These are phyloP conservation scores for Dascillus cervinus DNA, from an alignment of 2,888 invertebrate genomes.

Conservation along the genomic window DNA sequence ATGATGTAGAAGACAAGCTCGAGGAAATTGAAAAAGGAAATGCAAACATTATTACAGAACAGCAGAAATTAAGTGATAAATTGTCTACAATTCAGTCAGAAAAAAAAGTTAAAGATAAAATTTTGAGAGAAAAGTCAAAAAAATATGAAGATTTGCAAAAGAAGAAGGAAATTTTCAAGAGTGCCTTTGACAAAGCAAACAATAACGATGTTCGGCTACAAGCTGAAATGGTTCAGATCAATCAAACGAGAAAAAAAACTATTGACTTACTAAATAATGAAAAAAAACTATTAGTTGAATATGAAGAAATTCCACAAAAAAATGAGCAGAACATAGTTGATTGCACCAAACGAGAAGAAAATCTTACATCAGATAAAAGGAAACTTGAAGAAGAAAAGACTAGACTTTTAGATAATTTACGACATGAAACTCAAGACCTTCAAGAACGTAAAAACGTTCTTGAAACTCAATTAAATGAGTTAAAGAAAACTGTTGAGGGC, in stretches of 20 bases:
- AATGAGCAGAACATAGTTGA: conserved; percentile 47
- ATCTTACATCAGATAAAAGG: too few species aligned
- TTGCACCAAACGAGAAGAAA: too few species aligned
- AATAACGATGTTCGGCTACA: conserved; percentile 57
- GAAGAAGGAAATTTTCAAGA: conserved; percentile 51
- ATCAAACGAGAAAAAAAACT: conserved; percentile 67
- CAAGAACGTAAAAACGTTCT: conserved; percentile 64
- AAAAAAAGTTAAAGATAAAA: conserved; percentile 42
- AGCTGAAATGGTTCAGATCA: conserved; percentile 59
- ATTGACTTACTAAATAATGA: conserved; percentile 60
- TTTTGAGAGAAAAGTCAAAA: conserved; percentile 24
- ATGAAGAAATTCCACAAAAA: conserved; percentile 62
- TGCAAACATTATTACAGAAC: conserved; percentile 50
- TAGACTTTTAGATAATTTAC: conserved; percentile 54
- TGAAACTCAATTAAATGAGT: conserved; percentile 58
- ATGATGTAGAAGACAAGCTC: conserved; percentile 51
- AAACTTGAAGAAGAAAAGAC: conserved; percentile 50
- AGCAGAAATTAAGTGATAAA: conserved; percentile 55
- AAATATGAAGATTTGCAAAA: conserved; percentile 51
- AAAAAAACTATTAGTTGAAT: conserved; percentile 58
- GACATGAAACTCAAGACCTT: conserved; percentile 58
- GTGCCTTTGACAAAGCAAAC: conserved; percentile 56
- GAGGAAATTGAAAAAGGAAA: conserved; percentile 46
- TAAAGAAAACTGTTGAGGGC: conserved; percentile 63
- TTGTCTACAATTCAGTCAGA: conserved; percentile 46